A percentile compares a stretch with the other conserved stretches of the same genome.
phyloP scores from a whole-genome alignment of 1,140 invertebrate genomes.

The Harlomillsia oculata region DNA sequence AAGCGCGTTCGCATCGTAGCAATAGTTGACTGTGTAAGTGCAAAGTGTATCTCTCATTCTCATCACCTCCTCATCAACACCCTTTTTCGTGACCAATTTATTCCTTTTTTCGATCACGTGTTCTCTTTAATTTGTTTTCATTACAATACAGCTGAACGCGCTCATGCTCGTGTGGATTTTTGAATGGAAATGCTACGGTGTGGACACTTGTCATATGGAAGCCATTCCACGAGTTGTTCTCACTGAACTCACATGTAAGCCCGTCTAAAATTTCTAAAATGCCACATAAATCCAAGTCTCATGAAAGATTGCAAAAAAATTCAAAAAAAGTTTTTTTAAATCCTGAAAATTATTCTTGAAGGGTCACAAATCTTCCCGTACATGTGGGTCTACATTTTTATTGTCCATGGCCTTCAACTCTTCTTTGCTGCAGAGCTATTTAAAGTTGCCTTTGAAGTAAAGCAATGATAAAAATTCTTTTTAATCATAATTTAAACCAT shows the following conservation, averaged over 20 bases:
- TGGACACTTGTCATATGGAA: not conserved
- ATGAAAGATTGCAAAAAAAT: not conserved
- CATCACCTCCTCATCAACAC: too few species aligned
- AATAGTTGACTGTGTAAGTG: too few species aligned
- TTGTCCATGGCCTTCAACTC: conserved; percentile 2
- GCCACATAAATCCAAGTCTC: not conserved
- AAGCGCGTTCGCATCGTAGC: too few species aligned
- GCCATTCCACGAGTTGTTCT: conserved; percentile 1
- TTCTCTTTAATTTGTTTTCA: too few species aligned
- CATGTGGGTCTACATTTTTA: conserved; percentile 3
- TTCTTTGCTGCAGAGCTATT: conserved; percentile 6
- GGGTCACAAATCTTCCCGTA: conserved; percentile 2
- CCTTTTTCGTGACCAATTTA: too few species aligned
- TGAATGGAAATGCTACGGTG: conserved; percentile 11
- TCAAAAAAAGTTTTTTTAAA: not conserved
- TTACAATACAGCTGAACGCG: conserved; percentile 7
- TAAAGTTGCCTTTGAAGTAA: not conserved
- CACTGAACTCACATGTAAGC: not conserved
- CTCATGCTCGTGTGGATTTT: conserved; percentile 3
- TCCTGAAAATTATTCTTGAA: not conserved
- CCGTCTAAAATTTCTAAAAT: not conserved
- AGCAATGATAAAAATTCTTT: not conserved
- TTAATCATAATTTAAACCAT: not conserved
- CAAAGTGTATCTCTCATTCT: too few species aligned
- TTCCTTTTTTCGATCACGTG: too few species aligned